These are phyloP conservation scores for Rhinogobio ventralis DNA, from an alignment of 2,797 vertebrate species.

Conservation along the genomic window DNA sequence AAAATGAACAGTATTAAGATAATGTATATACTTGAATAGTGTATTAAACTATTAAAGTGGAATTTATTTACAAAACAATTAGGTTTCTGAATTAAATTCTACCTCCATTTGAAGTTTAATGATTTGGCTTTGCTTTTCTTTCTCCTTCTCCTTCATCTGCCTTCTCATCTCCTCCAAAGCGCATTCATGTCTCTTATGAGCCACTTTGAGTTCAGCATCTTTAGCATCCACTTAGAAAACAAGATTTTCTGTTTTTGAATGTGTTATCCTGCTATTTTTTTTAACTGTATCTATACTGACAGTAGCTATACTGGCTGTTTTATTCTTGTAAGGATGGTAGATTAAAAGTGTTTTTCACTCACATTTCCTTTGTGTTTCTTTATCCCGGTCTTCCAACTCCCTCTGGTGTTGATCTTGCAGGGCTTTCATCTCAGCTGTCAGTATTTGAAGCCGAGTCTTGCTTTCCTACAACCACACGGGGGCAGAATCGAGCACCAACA, in stretches of 20 bases:
- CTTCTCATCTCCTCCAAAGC: slow-evolving; percentile 82
- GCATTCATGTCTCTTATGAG: slow-evolving; percentile 78
- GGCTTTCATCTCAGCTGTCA: slow-evolving; percentile 64
- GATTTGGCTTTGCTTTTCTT: slow-evolving; percentile 87
- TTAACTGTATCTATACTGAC: not conserved
- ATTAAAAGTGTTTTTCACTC: slow-evolving; percentile 39
- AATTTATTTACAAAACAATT: not conserved
- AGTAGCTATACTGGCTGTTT: not conserved
- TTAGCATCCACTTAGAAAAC: slow-evolving; percentile 70
- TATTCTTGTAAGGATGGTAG: not conserved
- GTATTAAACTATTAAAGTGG: not conserved
- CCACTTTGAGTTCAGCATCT: slow-evolving; percentile 69
- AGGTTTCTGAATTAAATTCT: slow-evolving; percentile 7
- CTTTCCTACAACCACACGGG: slow-evolving; percentile 63
- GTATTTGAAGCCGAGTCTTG: slow-evolving; percentile 63
- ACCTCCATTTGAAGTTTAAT: slow-evolving; percentile 94
- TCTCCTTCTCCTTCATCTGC: slow-evolving; percentile 85
- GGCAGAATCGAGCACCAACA: not conserved
- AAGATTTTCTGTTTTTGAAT: not conserved
- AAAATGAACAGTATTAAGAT: not conserved
- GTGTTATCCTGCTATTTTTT: not conserved
- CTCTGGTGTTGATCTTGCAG: slow-evolving; percentile 72
- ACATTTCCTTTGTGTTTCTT: slow-evolving; percentile 63
- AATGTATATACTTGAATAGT: not conserved
- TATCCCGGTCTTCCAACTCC: slow-evolving; percentile 67